Evolutionary conservation across 2,113 vertebrate genomes (phyloP).

Genomic region (Bambusicola thoracicus): DNA sequence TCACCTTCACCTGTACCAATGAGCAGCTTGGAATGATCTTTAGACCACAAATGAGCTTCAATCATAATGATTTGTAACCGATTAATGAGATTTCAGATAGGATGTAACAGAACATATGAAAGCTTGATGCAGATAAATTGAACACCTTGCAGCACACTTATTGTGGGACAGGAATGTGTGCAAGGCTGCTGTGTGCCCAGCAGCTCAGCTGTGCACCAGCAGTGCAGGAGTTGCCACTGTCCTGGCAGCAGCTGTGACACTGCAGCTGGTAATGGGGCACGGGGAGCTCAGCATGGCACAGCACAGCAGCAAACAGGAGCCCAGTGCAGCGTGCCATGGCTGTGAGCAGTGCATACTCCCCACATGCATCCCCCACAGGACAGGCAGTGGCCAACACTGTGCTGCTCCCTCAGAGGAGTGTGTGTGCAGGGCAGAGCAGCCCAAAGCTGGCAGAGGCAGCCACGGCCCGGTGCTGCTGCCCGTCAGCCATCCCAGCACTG

Average conservation of each 20-base stretch:
- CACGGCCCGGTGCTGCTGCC: neutral
- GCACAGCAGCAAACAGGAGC: neutral
- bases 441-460: rapidly evolving
- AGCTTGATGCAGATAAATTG: neutral
- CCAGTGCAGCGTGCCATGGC: too few species aligned
- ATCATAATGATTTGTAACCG: neutral
- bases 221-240: neutral
- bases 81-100: neutral
- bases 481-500: neutral
- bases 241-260: neutral
- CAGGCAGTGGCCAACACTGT: too few species aligned
- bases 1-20: neutral
- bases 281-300: neutral
- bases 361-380: neutral
- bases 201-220: neutral
- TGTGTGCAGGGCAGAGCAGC: neutral
- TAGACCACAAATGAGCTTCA: neutral
- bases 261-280: neutral
- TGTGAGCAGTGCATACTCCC: too few species aligned
- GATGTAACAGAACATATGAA: neutral
- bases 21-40: neutral
- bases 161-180: neutral
- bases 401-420: neutral
- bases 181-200: neutral
- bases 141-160: neutral